Base-by-base conservation (phyloP, 2,797 vertebrate genomes). In the Notoglanidium macrostoma region DNA sequence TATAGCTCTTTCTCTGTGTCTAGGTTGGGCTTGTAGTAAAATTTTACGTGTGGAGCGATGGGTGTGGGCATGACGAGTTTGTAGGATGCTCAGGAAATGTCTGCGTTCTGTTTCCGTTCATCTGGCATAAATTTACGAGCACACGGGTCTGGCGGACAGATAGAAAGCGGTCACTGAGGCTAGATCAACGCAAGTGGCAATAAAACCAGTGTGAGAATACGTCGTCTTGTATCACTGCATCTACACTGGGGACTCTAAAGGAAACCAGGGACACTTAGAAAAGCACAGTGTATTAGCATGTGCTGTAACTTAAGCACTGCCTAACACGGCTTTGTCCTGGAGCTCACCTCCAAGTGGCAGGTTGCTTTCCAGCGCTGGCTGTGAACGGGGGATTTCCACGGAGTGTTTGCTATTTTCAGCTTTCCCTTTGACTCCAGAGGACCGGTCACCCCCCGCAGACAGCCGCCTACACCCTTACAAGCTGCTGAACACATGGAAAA, bases 341-440 rank as follows among this genome's bases (percentile, higher is more conserved):
- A 87, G 86, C 85, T 85, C 90, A 91, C 73, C 85, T 77, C 26
- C 73, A 68, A 81, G 82, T 26, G 79, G 73, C 85, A 87, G 90
- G 85, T 84, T 72, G n/a, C 46, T 85, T 84, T 90, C 90, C 90
- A 90, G 85, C 55, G 29, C 65, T 87, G 90, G 88, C 89, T 89
- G 88, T 84, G 88, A 87, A 90, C 77, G 74, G 92, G 91, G 91
- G 91, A 74, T 90, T 93, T 91, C 92, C 91, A 91, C 19, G 73
- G 77, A 84, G 68, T 72, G 72, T 83, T 46, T 84, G 79, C 90
- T 92, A 92, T 92, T 90, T 91, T 90, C 87, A 89, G 92, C 88
- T 78, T 86, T 86, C 55, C 85, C 81, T 83, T 89, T 86, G 81
- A 59, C 87, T 85, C 83, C 51, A 76, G 61, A 57, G 61, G 79